Evolutionary conservation across 2,888 invertebrate genomes (phyloP).

Genomic region (Lepidocyrtoides sp.): DNA sequence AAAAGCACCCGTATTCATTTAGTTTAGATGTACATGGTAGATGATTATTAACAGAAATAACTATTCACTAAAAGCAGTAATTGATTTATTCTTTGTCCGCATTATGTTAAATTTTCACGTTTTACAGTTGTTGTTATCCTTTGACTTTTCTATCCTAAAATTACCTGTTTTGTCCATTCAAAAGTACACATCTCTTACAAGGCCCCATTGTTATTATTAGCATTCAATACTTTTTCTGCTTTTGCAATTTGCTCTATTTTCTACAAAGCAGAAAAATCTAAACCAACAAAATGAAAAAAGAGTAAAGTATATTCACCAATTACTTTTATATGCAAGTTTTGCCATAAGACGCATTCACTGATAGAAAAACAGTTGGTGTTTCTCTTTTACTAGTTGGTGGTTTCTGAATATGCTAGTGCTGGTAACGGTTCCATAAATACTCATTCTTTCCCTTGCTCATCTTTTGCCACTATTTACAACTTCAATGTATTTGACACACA

Average conservation of each 20-base stretch:
- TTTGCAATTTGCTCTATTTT: constrained; percentile 8
- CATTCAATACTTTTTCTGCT: not conserved
- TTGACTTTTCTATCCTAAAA: too few species aligned
- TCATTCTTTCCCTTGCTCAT: not conserved
- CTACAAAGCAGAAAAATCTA: too few species aligned
- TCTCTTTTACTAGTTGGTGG: not conserved
- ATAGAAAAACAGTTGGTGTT: not conserved
- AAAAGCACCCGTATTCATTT: too few species aligned
- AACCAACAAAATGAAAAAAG: constrained; percentile 5
- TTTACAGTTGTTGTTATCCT: too few species aligned
- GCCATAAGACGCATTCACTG: too few species aligned
- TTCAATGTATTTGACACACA: not conserved
- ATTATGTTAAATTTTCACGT: too few species aligned
- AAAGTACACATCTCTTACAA: constrained; percentile 57
- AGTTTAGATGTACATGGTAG: too few species aligned
- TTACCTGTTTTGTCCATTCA: constrained; percentile 29
- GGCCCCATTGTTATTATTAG: constrained; percentile 44
- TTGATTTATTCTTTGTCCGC: too few species aligned
- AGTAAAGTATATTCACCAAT: not conserved
- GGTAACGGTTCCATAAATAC: not conserved
- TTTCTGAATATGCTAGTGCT: not conserved
- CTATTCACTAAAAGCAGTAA: too few species aligned
- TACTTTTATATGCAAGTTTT: not conserved
- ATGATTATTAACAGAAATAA: too few species aligned
- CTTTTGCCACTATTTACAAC: constrained; percentile 30